phyloP scores from a whole-genome alignment of 2,113 vertebrate species.

The Oryzias woworae region DNA sequence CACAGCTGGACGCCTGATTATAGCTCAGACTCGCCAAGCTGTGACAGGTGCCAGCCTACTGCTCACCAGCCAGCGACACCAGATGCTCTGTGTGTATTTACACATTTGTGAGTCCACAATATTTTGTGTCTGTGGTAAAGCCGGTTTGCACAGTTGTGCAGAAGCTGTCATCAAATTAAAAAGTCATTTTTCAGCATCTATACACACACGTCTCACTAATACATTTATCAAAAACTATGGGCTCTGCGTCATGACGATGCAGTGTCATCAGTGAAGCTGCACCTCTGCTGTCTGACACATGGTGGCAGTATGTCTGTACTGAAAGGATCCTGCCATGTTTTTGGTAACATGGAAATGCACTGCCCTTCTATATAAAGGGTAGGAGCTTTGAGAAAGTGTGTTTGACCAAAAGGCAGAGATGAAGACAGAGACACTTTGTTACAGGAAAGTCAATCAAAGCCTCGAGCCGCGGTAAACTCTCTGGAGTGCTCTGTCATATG shows the following conservation, averaged over 20 bases:
- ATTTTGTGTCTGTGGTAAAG: not conserved
- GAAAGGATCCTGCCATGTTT: not conserved
- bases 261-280: slow-evolving; percentile 33
- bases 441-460: slow-evolving; percentile 21
- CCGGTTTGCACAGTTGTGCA: not conserved
- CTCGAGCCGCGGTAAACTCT: slow-evolving; percentile 1
- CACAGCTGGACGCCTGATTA: slow-evolving; percentile 71
- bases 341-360: slow-evolving; percentile 32
- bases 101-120: not conserved
- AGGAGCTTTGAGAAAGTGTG: slow-evolving; percentile 17
- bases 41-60: slow-evolving; percentile 67
- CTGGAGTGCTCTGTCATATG: slow-evolving; percentile 4
- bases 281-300: slow-evolving; percentile 45
- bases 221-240: slow-evolving; percentile 26
- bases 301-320: slow-evolving; percentile 65
- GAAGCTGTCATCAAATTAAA: not conserved
- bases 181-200: not conserved
- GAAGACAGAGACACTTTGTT: slow-evolving; percentile 11
- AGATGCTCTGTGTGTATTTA: slow-evolving; percentile 46
- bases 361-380: slow-evolving; percentile 19
- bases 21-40: slow-evolving; percentile 51
- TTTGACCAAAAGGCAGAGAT: slow-evolving; percentile 4
- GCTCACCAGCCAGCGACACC: slow-evolving; percentile 64
- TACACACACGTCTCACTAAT: slow-evolving; percentile 11
- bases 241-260: slow-evolving; percentile 35